A percentile compares a stretch with the other conserved stretches of the same genome.
These are phyloP conservation scores for Chrysomallon squamiferum DNA, from an alignment of 1,140 invertebrate species.

Conservation along the genomic window DNA sequence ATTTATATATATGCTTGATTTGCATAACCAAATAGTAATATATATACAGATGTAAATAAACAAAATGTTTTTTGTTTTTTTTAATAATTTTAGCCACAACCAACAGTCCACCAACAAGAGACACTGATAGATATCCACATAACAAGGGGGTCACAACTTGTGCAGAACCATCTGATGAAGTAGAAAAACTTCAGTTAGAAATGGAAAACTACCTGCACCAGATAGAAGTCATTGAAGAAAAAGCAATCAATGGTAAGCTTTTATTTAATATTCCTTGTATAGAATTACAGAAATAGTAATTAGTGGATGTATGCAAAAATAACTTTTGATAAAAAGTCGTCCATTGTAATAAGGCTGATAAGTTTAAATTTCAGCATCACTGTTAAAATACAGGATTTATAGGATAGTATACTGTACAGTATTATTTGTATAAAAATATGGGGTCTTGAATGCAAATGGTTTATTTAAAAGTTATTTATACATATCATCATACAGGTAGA, in stretches of 20 bases:
- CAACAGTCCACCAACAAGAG: constrained; percentile 47
- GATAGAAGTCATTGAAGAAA: constrained; percentile 44
- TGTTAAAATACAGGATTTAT: no score
- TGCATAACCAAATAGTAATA: no score
- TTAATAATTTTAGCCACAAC: constrained; percentile 27
- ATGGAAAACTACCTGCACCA: constrained; percentile 46
- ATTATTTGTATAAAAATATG: no score
- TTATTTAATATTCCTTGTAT: neutral
- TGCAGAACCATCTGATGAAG: constrained; percentile 34
- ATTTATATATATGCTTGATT: no score
- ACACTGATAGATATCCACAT: constrained; percentile 40
- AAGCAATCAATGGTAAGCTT: constrained; percentile 44
- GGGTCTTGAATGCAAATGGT: no score
- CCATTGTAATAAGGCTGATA: no score
- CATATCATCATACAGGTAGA: no score
- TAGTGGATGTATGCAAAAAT: neutral
- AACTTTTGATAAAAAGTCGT: neutral
- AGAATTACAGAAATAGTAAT: neutral
- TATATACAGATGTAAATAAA: no score
- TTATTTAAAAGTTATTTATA: no score
- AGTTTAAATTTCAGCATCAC: no score
- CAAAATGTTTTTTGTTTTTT: no score
- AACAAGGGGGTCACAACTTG: constrained; percentile 8
- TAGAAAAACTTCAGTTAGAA: constrained; percentile 45
- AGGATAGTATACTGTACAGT: no score